A percentile compares a stretch with the other conserved stretches of the same genome.
Evolutionary conservation across 2,888 invertebrate genomes (phyloP).

Genomic region (Alsophila aescularia): DNA sequence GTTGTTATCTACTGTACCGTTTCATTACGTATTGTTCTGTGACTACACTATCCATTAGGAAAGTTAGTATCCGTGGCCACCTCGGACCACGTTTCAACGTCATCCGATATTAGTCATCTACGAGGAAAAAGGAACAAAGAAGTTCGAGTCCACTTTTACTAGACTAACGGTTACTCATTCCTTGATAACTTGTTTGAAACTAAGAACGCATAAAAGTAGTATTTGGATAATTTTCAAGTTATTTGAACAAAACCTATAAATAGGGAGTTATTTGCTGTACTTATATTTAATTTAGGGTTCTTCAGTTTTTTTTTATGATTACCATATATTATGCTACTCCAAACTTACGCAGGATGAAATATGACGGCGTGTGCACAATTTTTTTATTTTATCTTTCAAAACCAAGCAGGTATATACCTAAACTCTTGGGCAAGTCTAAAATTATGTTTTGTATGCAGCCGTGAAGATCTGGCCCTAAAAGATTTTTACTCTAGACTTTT

Average conservation of each 20-base stretch:
- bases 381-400: too few species aligned
- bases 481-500: too few species aligned
- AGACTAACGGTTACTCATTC: constrained; percentile 39
- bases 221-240: neutral
- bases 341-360: too few species aligned
- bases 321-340: too few species aligned
- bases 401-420: too few species aligned
- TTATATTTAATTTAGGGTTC: too few species aligned
- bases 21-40: constrained; percentile 11
- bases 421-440: too few species aligned
- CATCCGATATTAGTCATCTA: constrained; percentile 71
- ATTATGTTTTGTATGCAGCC: too few species aligned
- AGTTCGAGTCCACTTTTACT: constrained; percentile 44
- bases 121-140: constrained; percentile 65
- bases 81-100: constrained; percentile 55
- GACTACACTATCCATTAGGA: constrained; percentile 68
- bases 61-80: constrained; percentile 60
- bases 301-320: too few species aligned
- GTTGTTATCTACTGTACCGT: constrained; percentile 1
- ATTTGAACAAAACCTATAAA: neutral
- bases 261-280: too few species aligned
- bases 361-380: too few species aligned
- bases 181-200: constrained; percentile 14
- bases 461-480: too few species aligned
- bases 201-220: neutral